phyloP scores from a whole-genome alignment of 2,113 vertebrate species.

The Mobula birostris region DNA sequence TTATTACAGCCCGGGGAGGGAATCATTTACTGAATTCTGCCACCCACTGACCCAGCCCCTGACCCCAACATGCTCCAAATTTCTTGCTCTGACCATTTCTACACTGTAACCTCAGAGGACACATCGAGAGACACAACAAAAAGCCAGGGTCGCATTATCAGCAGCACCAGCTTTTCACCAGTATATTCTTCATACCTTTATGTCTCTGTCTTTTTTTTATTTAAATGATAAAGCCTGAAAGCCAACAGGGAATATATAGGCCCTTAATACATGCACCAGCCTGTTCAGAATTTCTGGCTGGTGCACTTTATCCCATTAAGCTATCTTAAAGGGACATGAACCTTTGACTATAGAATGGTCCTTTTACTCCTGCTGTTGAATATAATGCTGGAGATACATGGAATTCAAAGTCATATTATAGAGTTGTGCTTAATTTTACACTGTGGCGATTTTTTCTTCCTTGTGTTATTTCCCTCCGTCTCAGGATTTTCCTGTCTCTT shows the following conservation, averaged over 20 bases:
- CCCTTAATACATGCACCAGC: conserved; percentile 11
- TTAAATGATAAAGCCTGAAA: conserved; percentile 49
- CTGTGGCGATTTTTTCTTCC: not conserved
- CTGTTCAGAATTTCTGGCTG: conserved; percentile 15
- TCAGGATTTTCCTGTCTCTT: not conserved
- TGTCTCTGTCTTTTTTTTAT: conserved; percentile 53
- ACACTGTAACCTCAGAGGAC: conserved; percentile 51
- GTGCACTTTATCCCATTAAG: not conserved
- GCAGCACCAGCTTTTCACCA: conserved; percentile 46
- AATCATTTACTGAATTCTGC: conserved; percentile 56
- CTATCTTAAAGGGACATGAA: conserved; percentile 6
- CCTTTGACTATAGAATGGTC: not conserved
- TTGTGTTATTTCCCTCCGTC: not conserved
- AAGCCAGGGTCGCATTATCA: conserved; percentile 47
- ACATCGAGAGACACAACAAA: conserved; percentile 38
- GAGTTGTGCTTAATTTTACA: not conserved
- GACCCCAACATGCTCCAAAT: conserved; percentile 42
- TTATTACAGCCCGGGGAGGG: conserved; percentile 57
- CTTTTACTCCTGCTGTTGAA: not conserved
- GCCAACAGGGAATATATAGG: conserved; percentile 16
- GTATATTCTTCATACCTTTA: conserved; percentile 60
- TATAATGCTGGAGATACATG: not conserved
- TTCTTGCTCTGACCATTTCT: conserved; percentile 36
- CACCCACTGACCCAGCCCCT: conserved; percentile 55
- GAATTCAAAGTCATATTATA: not conserved